A percentile compares a stretch with the other conserved stretches of the same genome.
phyloP scores from a whole-genome alignment of 2,888 invertebrate genomes.

The Chalcosyrphus nemorum region DNA sequence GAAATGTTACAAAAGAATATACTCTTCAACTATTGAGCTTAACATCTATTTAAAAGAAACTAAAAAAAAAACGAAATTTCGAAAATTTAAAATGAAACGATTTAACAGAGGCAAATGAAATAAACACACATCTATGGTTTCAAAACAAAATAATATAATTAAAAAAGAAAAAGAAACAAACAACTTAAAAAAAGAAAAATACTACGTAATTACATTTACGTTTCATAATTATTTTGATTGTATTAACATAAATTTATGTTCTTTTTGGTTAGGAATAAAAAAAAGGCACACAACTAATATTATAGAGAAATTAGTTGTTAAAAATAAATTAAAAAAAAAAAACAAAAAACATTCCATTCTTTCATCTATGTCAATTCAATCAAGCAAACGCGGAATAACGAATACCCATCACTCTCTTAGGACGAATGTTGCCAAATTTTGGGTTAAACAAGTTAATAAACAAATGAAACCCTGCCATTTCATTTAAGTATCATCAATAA shows the following conservation, averaged over 20 bases:
- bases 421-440: conserved; percentile 61
- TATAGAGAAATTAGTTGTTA: conserved; percentile 10
- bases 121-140: conserved; percentile 70
- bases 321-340: neutral
- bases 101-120: conserved; percentile 55
- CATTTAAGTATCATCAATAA: conserved; percentile 19
- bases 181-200: conserved; percentile 18
- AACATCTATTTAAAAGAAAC: conserved; percentile 43
- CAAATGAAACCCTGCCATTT: conserved; percentile 17
- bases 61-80: conserved; percentile 7
- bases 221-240: conserved; percentile 44
- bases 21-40: conserved; percentile 67
- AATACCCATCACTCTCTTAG: conserved; percentile 29
- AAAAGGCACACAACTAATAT: conserved; percentile 47
- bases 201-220: conserved; percentile 11
- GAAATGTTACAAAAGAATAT: conserved; percentile 17
- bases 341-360: conserved; percentile 43
- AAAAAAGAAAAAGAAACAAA: conserved; percentile 36
- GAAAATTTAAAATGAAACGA: conserved; percentile 45
- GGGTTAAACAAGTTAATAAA: conserved; percentile 3
- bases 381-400: neutral
- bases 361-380: conserved; percentile 57
- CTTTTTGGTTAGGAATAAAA: neutral
- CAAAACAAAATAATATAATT: conserved; percentile 64
- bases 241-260: conserved; percentile 13